phyloP scores from a whole-genome alignment of 2,797 vertebrate genomes.

The Peromyscus nudipes region DNA sequence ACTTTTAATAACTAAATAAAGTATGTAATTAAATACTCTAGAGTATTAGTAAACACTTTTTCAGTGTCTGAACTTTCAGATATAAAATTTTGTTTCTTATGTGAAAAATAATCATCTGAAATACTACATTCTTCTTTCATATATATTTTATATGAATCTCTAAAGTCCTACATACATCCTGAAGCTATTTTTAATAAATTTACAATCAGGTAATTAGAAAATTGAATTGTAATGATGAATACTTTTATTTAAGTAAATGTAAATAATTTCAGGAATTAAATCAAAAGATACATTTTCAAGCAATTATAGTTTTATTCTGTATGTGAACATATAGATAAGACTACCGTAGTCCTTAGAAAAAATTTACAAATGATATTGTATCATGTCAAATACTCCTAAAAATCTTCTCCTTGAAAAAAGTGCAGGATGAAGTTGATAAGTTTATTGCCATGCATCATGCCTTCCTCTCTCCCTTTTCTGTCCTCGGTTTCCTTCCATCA shows the following conservation, averaged over 20 bases:
- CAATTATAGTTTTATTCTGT: background rate
- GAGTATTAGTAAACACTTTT: background rate
- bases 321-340: background rate
- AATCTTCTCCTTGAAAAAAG: background rate
- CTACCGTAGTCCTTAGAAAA: background rate
- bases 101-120: slow-evolving; percentile 1
- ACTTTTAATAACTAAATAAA: slow-evolving; percentile 1
- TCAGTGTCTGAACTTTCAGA: background rate
- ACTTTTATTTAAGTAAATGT: background rate
- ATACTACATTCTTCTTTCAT: background rate
- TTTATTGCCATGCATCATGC: background rate
- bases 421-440: background rate
- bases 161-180: background rate
- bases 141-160: background rate
- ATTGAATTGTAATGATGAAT: background rate
- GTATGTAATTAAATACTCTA: background rate
- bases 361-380: background rate
- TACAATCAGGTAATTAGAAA: background rate
- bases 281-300: background rate
- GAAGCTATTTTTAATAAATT: background rate
- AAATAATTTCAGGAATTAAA: slow-evolving; percentile 36
- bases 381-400: background rate
- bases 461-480: background rate
- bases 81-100: slow-evolving; percentile 1
- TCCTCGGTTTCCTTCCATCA: background rate